A percentile compares a stretch with the other conserved stretches of the same genome.
These are phyloP conservation scores for Spinus pinus DNA, from an alignment of 2,797 vertebrate species.

Conservation along the genomic window DNA sequence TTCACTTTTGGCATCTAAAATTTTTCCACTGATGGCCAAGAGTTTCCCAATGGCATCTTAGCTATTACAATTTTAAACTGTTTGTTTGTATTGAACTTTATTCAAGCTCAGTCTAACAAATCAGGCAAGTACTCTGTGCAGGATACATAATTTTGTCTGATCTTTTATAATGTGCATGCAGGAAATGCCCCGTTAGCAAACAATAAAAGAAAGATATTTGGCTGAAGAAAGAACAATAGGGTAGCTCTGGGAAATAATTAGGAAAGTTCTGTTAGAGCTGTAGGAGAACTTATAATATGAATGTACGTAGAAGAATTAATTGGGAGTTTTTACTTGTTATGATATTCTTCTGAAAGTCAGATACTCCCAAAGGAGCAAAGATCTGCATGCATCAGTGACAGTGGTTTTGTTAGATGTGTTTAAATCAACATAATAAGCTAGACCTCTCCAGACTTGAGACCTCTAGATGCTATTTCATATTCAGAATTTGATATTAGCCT, in stretches of 20 bases:
- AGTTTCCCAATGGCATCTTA: background rate
- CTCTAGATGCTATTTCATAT: background rate
- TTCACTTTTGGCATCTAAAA: background rate
- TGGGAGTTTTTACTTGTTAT: background rate
- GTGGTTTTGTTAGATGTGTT: background rate
- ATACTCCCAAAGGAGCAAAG: background rate
- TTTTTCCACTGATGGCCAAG: background rate
- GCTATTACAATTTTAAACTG: constrained; percentile 9
- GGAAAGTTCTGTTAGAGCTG: background rate
- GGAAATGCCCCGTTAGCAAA: constrained; percentile 22
- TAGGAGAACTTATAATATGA: background rate
- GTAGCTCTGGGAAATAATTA: constrained; percentile 34
- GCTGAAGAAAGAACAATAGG: constrained; percentile 14
- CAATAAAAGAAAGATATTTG: constrained; percentile 13
- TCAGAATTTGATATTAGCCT: background rate
- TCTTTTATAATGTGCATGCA: background rate
- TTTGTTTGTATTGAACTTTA: constrained; percentile 45
- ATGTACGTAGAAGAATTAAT: background rate
- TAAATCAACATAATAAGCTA: background rate
- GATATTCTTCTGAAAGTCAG: background rate
- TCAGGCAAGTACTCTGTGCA: background rate
- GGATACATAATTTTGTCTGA: constrained; percentile 21
- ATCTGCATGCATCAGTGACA: background rate
- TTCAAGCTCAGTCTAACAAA: constrained; percentile 15
- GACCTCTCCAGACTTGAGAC: background rate